phyloP scores from a whole-genome alignment of 2,888 invertebrate genomes.

The Pyrgus malvae region DNA sequence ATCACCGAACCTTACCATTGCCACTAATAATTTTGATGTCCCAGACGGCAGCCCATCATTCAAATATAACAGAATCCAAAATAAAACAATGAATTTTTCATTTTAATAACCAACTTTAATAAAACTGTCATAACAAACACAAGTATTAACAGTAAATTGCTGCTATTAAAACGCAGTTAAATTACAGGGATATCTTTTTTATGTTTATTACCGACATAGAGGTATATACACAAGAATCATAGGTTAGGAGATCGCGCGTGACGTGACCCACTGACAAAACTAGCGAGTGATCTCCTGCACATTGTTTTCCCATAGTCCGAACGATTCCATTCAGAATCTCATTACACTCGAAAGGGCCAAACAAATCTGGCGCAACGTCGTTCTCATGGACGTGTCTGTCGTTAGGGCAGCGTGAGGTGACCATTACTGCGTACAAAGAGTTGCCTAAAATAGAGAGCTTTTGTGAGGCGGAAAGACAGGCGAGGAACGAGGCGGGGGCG shows the following conservation, averaged over 20 bases:
- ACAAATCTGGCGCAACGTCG: conserved; percentile 76
- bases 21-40: conserved; percentile 45
- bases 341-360: conserved; percentile 76
- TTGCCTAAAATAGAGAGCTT: conserved; percentile 82
- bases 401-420: conserved; percentile 81
- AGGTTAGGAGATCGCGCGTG: conserved; percentile 29
- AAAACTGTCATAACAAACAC: conserved; percentile 17
- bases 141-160: conserved; percentile 13
- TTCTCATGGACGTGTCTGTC: conserved; percentile 81
- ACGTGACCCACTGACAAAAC: conserved; percentile 74
- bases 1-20: conserved; percentile 34
- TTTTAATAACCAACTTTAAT: conserved; percentile 17
- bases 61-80: conserved; percentile 33
- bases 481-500: conserved; percentile 73
- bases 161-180: conserved; percentile 16
- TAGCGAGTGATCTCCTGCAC: conserved; percentile 50
- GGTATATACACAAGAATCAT: conserved; percentile 17
- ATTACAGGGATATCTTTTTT: conserved; percentile 1
- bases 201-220: neutral
- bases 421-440: conserved; percentile 81
- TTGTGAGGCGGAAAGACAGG: conserved; percentile 75
- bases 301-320: conserved; percentile 76
- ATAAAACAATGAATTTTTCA: conserved; percentile 19
- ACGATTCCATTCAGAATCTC: conserved; percentile 79
- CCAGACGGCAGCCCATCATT: conserved; percentile 39